A percentile compares a stretch with the other conserved stretches of the same genome.
phyloP scores from a whole-genome alignment of 2,113 vertebrate genomes.

The Polyodon spathula region DNA sequence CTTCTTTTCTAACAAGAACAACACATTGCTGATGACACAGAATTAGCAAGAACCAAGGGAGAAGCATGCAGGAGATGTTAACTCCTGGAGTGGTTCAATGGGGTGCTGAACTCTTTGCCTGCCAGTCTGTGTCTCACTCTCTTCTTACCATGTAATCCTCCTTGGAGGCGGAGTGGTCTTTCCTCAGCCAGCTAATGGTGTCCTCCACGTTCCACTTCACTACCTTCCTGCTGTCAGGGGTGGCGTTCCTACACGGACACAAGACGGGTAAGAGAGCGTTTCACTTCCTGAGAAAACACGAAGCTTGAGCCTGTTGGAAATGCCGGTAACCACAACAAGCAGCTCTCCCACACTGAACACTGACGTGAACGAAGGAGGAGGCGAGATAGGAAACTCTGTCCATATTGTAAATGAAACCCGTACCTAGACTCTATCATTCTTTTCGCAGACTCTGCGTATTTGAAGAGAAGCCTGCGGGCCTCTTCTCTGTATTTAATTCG shows the following conservation, averaged over 20 bases:
- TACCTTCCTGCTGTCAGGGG: constrained; percentile 91
- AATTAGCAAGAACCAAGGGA: too few species aligned
- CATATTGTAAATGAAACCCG: neutral
- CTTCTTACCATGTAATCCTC: constrained; percentile 93
- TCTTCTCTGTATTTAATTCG: constrained; percentile 97
- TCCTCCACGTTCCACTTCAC: constrained; percentile 98
- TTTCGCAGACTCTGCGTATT: constrained; percentile 91
- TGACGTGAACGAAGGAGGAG: neutral
- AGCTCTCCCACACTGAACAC: neutral
- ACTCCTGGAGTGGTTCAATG: too few species aligned
- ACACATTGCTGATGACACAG: too few species aligned
- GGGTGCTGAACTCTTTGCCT: too few species aligned
- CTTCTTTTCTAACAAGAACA: too few species aligned
- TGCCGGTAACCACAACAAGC: neutral
- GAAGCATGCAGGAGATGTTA: too few species aligned
- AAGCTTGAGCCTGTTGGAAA: too few species aligned
- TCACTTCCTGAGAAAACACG: too few species aligned
- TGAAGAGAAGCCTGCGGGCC: constrained; percentile 86
- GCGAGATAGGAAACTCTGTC: neutral
- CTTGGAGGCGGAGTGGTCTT: constrained; percentile 91
- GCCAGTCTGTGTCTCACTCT: too few species aligned
- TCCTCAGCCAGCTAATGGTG: constrained; percentile 93
- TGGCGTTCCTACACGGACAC: constrained; percentile 70
- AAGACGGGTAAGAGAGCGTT: too few species aligned
- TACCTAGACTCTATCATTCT: constrained; percentile 95